phyloP scores from a whole-genome alignment of 2,113 vertebrate species.

The Grallaria varia region DNA sequence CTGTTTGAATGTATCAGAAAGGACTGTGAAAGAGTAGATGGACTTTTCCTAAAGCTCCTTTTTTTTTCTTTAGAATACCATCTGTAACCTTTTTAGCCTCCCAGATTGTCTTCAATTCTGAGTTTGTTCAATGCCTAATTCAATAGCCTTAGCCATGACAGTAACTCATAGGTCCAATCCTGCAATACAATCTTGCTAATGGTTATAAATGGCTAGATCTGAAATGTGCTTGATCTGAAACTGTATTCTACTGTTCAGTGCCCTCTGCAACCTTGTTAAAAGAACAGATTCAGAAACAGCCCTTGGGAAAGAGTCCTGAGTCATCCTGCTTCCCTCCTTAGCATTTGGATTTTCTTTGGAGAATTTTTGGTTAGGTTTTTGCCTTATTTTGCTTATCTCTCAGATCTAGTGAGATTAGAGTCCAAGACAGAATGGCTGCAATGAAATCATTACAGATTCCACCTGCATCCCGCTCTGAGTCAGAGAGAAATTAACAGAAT shows the following conservation, averaged over 20 bases:
- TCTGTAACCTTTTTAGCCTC: background rate
- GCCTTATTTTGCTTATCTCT: slow-evolving; percentile 28
- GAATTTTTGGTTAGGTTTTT: background rate
- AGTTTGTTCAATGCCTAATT: slow-evolving; percentile 28
- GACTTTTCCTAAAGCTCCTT: background rate
- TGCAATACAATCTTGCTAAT: background rate
- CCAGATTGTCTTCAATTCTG: background rate
- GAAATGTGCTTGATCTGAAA: slow-evolving; percentile 18
- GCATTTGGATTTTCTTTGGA: background rate
- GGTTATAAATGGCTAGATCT: slow-evolving; percentile 29
- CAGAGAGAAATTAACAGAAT: slow-evolving; percentile 38
- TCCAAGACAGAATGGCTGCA: slow-evolving; percentile 1
- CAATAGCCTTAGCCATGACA: background rate
- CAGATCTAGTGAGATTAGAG: slow-evolving; percentile 27
- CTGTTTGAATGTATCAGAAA: background rate
- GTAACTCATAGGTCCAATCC: slow-evolving; percentile 6
- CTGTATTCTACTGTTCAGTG: background rate
- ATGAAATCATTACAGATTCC: slow-evolving; percentile 23
- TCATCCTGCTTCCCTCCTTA: background rate
- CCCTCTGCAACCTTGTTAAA: slow-evolving; percentile 1
- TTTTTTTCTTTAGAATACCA: background rate
- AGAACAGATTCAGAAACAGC: background rate
- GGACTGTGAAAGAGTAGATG: background rate
- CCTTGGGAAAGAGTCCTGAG: background rate
- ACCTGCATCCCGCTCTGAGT: slow-evolving; percentile 18